phyloP scores from a whole-genome alignment of 2,888 invertebrate species.

The Nemotelus nigrinus region DNA sequence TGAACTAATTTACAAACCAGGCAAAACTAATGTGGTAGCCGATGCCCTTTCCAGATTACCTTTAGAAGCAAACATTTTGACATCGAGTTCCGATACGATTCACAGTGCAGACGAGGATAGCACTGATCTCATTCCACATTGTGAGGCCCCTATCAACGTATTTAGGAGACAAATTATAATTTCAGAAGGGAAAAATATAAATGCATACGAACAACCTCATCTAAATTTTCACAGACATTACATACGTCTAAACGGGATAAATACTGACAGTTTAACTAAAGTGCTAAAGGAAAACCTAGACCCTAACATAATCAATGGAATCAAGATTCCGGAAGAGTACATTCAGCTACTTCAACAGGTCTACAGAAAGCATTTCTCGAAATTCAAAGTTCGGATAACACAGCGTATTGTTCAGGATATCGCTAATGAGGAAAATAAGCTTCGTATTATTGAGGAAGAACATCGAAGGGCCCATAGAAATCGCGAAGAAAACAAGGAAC shows the following conservation, averaged over 20 bases:
- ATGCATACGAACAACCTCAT: not conserved
- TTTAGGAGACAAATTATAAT: not conserved
- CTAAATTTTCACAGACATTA: not conserved
- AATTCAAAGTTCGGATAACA: not conserved
- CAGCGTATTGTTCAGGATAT: not conserved
- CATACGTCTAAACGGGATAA: not conserved
- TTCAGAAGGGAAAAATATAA: not conserved
- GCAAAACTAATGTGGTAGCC: not conserved
- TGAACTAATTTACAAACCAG: too few species aligned
- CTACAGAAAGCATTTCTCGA: not conserved
- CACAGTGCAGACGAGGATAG: too few species aligned
- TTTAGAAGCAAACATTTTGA: too few species aligned
- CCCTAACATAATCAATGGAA: conserved; percentile 1
- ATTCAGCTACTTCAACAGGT: conserved; percentile 7
- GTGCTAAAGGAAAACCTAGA: not conserved
- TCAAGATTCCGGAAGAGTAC: conserved; percentile 8
- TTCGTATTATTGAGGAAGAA: too few species aligned
- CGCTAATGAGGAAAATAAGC: not conserved
- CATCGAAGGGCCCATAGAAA: too few species aligned
- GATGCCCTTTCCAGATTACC: too few species aligned
- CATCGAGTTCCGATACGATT: too few species aligned
- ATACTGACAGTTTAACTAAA: not conserved
- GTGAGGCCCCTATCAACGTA: not conserved
- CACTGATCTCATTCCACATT: too few species aligned
- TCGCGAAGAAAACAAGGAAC: not conserved